These are phyloP conservation scores for Drosophila funebris DNA, from an alignment of 1,140 invertebrate genomes.

Conservation along the genomic window DNA sequence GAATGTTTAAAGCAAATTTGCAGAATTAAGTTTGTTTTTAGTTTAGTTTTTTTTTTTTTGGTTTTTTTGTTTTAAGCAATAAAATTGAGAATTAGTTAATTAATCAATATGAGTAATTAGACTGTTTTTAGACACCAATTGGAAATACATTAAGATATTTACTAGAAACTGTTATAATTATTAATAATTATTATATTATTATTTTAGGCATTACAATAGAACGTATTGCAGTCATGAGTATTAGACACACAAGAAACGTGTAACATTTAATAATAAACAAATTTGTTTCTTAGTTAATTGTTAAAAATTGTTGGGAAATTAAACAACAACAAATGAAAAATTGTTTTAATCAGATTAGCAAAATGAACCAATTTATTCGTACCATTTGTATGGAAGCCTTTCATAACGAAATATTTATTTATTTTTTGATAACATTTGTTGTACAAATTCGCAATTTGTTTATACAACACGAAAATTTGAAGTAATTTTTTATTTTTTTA, in stretches of 20 bases:
- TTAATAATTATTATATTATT: constrained; percentile 18
- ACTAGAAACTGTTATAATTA: constrained; percentile 36
- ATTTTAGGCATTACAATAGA: constrained; percentile 43
- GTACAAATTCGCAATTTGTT: constrained; percentile 20
- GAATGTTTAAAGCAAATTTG: constrained; percentile 9
- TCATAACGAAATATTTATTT: constrained; percentile 56
- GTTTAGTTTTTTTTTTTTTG: no score
- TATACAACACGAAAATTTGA: constrained; percentile 53
- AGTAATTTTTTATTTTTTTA: constrained; percentile 47
- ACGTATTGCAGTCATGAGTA: constrained; percentile 43
- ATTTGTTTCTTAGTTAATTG: constrained; percentile 41
- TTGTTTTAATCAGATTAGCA: constrained; percentile 56
- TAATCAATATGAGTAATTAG: constrained; percentile 29
- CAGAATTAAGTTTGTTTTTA: neutral
- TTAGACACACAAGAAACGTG: constrained; percentile 55
- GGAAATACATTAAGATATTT: constrained; percentile 40
- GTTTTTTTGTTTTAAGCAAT: neutral
- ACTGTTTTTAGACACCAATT: constrained; percentile 40
- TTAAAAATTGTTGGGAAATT: constrained; percentile 16
- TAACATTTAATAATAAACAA: constrained; percentile 57
- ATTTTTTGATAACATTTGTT: constrained; percentile 27
- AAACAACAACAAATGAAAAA: constrained; percentile 50
- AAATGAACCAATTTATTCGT: constrained; percentile 79
- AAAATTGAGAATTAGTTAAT: constrained; percentile 11
- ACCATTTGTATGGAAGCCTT: constrained; percentile 83